Percentiles rank a stretch among this genome's conserved stretches.
Evolutionary conservation across 2,888 invertebrate species (phyloP).

Genomic region (Melitaea athalia): DNA sequence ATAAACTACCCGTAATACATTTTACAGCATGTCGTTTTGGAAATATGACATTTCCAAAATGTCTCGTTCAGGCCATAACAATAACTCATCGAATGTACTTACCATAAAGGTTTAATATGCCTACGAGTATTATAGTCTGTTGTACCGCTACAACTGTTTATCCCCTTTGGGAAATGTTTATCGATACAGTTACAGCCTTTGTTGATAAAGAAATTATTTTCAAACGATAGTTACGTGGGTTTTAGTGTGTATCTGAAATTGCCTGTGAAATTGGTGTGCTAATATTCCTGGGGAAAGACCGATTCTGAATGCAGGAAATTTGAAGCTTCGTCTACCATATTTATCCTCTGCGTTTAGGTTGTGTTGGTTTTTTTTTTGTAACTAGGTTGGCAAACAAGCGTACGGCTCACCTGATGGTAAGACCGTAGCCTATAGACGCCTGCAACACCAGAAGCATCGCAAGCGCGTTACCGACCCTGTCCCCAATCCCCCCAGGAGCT

Average conservation of each 20-base stretch:
- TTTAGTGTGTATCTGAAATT: no score
- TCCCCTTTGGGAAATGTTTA: neutral
- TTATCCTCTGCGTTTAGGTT: neutral
- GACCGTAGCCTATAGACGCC: no score
- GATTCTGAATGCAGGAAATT: no score
- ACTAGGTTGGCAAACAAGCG: no score
- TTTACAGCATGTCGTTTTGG: slow-evolving; percentile 10
- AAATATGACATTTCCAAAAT: slow-evolving; percentile 24
- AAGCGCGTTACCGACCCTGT: no score
- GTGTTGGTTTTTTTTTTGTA: neutral
- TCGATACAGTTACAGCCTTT: neutral
- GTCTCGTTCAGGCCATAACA: slow-evolving; percentile 15
- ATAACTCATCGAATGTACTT: slow-evolving; percentile 20
- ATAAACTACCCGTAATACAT: slow-evolving; percentile 6
- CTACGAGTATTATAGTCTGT: neutral
- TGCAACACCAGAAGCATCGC: no score
- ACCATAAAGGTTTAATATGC: slow-evolving; percentile 15
- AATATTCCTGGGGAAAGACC: no score
- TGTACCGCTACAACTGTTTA: neutral
- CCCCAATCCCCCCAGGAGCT: no score
- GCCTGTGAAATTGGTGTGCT: no score
- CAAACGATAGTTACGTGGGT: no score
- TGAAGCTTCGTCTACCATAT: neutral
- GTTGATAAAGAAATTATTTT: neutral
- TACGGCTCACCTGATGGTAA: no score